phyloP scores from a whole-genome alignment of 2,888 invertebrate species.

The Diplolepis rosae region DNA sequence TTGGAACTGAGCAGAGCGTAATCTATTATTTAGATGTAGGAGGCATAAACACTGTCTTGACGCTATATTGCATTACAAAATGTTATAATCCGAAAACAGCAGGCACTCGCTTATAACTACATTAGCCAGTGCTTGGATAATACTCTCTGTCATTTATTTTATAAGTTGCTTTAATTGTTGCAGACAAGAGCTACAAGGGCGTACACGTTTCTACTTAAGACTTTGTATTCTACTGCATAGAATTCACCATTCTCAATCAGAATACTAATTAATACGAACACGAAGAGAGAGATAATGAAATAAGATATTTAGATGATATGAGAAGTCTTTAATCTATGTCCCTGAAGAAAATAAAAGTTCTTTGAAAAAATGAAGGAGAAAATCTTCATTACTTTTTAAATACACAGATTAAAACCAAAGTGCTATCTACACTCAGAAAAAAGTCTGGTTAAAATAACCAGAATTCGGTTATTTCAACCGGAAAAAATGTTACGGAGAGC shows the following conservation, averaged over 20 bases:
- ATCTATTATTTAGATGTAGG: constrained; percentile 27
- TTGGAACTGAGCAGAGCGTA: constrained; percentile 4
- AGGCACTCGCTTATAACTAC: constrained; percentile 3
- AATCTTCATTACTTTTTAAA: no score
- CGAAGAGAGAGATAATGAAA: neutral
- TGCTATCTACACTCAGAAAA: no score
- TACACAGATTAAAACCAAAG: no score
- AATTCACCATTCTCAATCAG: constrained; percentile 25
- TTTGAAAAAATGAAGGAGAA: no score
- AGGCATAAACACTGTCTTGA: constrained; percentile 9
- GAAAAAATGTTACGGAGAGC: no score
- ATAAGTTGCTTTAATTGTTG: constrained; percentile 27
- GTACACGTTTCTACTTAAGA: neutral
- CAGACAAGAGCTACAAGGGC: neutral
- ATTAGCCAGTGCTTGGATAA: constrained; percentile 20
- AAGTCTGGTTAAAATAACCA: no score
- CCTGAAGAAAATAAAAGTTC: no score
- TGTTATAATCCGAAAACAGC: constrained; percentile 11
- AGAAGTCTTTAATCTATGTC: neutral
- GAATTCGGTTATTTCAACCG: no score
- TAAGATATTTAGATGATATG: neutral
- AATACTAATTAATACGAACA: constrained; percentile 16
- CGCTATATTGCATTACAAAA: constrained; percentile 6
- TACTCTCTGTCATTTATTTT: constrained; percentile 30
- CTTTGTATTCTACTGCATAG: constrained; percentile 19